Evolutionary conservation across 2,888 invertebrate genomes (phyloP), one percentile per base, ranked within the genome.

Genomic region (Drosophila dives): DNA sequence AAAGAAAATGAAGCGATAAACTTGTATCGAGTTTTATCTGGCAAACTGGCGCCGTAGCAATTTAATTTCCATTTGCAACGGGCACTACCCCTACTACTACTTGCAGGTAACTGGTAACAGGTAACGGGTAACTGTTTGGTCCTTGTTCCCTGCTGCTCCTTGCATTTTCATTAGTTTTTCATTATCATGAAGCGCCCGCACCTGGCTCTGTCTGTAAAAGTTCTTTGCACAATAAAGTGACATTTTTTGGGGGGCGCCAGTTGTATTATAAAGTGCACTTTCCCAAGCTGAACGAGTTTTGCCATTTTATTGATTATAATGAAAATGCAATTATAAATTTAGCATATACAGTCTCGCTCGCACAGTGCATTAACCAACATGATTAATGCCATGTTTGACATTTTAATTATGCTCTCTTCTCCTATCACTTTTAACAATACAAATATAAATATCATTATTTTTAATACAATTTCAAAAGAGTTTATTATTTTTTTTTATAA

Each of bases 51-150:
- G 69, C 51, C 74, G 56, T 33, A 69, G 86, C 89, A 86, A 88
- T 88, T 90, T 86, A 88, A 86, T 86, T 86, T 86, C 86, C 90
- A 86, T 86, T 89, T 89, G 80, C 72, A 64, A 73, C 59, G 65
- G 58, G 33, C 74, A 71, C 20, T 49, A 42, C 48, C 55, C 20
- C 64, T 17, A 29, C 15, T 17, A 29, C 15, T 45, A 49, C 48
- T 26, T 23, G 29, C 42, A 1, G 29, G 29, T 29, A 29, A 29
- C 12, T 10, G 49, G 17, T 51, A 33, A 29, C 53, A 1, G 29
- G 29, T 29, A 29, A 29, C 12, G 10, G 49, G 17, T 51, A 33
- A 29, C 53, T 40, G 36, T 49, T 42, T 23, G 38, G n/a, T 34
- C 38, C 12, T 23, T 51, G 12, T 33, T 38, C 48, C n/a, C n/a